A percentile compares a stretch with the other conserved stretches of the same genome.
phyloP scores from a whole-genome alignment of 2,113 vertebrate genomes.

The Taurulus bubalis region DNA sequence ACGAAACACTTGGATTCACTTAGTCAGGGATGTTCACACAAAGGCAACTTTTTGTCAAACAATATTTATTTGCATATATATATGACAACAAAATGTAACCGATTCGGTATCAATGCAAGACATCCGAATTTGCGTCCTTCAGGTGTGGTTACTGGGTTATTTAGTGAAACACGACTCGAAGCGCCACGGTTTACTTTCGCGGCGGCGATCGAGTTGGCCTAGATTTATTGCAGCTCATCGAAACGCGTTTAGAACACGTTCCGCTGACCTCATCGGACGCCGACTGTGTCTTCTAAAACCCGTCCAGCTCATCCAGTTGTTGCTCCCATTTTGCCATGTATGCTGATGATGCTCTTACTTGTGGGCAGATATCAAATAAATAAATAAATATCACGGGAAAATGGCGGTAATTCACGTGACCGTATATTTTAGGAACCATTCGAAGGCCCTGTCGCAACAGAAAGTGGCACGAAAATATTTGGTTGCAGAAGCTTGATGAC shows the following conservation, averaged over 20 bases:
- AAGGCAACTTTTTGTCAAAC: conserved; percentile 55
- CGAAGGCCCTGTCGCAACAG: conserved; percentile 1
- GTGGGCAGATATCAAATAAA: neutral
- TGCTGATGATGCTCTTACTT: neutral
- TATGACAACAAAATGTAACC: conserved; percentile 53
- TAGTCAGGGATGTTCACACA: conserved; percentile 19
- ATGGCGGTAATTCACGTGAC: neutral
- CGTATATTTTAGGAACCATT: neutral
- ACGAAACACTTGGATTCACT: neutral
- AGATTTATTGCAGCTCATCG: neutral
- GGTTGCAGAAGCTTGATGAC: neutral
- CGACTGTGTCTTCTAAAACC: neutral
- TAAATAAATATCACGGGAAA: neutral
- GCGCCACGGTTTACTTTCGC: conserved; percentile 16
- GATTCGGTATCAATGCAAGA: conserved; percentile 5
- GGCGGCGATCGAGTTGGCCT: neutral
- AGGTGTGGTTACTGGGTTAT: conserved; percentile 31
- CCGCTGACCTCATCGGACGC: neutral
- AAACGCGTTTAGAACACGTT: neutral
- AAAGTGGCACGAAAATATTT: neutral
- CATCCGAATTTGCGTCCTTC: conserved; percentile 28
- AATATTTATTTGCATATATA: conserved; percentile 65
- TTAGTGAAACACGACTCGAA: conserved; percentile 42
- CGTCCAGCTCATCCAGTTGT: neutral
- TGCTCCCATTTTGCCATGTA: neutral